Evolutionary conservation across 1,140 invertebrate species (phyloP), one percentile per base, ranked within the genome.

Genomic region (Luehdorfia chinensis): DNA sequence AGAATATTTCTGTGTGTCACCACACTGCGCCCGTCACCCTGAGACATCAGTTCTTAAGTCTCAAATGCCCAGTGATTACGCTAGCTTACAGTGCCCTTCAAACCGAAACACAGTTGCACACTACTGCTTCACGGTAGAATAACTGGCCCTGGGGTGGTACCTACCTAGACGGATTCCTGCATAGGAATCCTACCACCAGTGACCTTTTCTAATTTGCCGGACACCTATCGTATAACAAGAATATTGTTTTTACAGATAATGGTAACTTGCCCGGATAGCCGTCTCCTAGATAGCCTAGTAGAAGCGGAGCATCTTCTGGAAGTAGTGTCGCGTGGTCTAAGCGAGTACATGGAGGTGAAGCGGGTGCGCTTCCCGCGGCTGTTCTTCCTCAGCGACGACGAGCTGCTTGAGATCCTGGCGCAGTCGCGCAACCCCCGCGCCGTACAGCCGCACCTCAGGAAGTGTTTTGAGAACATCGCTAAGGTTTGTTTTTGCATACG

Each of bases 381-480:
- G 69, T 95, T 91, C 83, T 94, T 95, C 77, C 89, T 94, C 51
- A 93, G 92, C 55, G 93, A 95, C 63, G 92, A 94, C 56, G 93
- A 94, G 58, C 84, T 95, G 4, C 74, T 95, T 18, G 92, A 94
- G 69, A 94, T 95, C 47, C 83, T 95, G 2, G 91, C 92, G 0
- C 92, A 94, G 69, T 90, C 92, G 0, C 91, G 91, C 54, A 91
- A 94, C 73, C 92, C 93, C 0, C 87, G 88, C 11, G 92, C 93
- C 12, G 93, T 94, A 5, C 94, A 95, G 60, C 93, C 93, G 0
- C 93, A 95, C 86, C 80, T 95, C 4, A 90, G 90, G 53, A 95
- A 95, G 69, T 94, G 93, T 76, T 95, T 95, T 67, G 94, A 95
- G 66, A 93, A 92, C 66, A 93, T 95, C 64, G 89, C 90, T 13